Percentiles rank a stretch among this genome's conserved stretches.
Conservation (phyloP, 2,888 invertebrate species). For the Odontocerum albicorne region DNA sequence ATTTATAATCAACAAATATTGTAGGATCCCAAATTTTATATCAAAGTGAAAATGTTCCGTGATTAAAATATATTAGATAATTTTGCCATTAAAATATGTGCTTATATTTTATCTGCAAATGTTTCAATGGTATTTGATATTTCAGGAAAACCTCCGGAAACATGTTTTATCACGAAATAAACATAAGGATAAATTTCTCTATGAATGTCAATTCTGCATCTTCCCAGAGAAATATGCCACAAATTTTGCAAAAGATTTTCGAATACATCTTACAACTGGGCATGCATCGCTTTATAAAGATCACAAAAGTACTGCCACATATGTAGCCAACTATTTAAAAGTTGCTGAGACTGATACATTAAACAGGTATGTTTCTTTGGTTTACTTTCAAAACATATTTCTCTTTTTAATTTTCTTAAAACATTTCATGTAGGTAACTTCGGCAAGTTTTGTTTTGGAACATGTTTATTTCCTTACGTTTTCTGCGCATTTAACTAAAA, state of each 20-base stretch:
- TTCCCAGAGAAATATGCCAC: constrained; percentile 50
- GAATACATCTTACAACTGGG: constrained; percentile 61
- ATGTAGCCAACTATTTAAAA: constrained; percentile 52
- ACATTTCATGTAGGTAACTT: not conserved
- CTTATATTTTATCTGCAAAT: no score
- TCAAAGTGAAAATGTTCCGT: no score
- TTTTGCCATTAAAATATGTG: no score
- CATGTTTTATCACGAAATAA: constrained; percentile 79
- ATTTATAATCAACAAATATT: no score
- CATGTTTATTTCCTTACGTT: no score
- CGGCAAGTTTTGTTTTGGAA: no score
- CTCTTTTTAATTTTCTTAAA: not conserved
- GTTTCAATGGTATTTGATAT: constrained; percentile 36
- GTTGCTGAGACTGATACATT: not conserved
- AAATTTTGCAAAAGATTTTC: constrained; percentile 69
- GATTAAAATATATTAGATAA: no score
- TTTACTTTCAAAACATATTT: not conserved
- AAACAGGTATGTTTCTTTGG: not conserved
- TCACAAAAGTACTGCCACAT: constrained; percentile 53
- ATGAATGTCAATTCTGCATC: constrained; percentile 72
- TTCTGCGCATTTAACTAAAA: no score
- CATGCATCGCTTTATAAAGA: constrained; percentile 60
- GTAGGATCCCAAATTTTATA: no score
- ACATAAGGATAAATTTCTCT: constrained; percentile 77
- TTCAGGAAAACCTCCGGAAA: constrained; percentile 84